Evolutionary conservation across 2,113 vertebrate genomes (phyloP), one percentile per base, ranked within the genome.

Genomic region (Oceanites oceanicus): DNA sequence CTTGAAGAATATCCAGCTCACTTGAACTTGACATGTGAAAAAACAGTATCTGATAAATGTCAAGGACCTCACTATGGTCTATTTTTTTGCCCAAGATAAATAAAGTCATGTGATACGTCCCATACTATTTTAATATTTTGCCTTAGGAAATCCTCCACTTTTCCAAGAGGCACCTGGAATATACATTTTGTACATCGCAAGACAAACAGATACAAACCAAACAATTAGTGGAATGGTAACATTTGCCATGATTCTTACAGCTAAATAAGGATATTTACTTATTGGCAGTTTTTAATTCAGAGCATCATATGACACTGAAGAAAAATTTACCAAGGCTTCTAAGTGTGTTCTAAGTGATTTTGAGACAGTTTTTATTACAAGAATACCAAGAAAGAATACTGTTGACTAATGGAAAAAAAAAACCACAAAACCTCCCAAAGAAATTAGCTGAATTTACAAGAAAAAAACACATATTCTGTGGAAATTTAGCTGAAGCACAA

Each of bases 391-490:
- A 89, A 62, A 77, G 3, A 36, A 50, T 20, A 55, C 40, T 29
- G 11, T 1, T 20, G 23, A 65, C 11, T 30, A 63, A 75, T 32
- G 17, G 67, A 45, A 45, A 77, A 59, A 59, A 55, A 49, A 20
- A 1, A 0, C 5, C 18, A 36, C 27, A 34, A 59, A 53, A 6
- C 6, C 3, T 66, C 20, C 4, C 5, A 53, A 40, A 18, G 6
- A 87, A 59, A 23, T 44, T 26, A 83, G 12, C 14, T 73, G 22
- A 53, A 19, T 84, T 89, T 42, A 42, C 19, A 59, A 50, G 40
- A 49, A 59, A 71, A 79, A 15, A 3, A 0, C 0, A 55, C 1
- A 17, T n/a, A 36, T 40, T 86, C 6, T 10, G 6, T 61, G 5
- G 25, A 80, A 89, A 58, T 78, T 66, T 77, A 77, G 2, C 50